These are phyloP conservation scores for Papilio polyxenes DNA, from an alignment of 1,140 invertebrate species.

Conservation along the genomic window DNA sequence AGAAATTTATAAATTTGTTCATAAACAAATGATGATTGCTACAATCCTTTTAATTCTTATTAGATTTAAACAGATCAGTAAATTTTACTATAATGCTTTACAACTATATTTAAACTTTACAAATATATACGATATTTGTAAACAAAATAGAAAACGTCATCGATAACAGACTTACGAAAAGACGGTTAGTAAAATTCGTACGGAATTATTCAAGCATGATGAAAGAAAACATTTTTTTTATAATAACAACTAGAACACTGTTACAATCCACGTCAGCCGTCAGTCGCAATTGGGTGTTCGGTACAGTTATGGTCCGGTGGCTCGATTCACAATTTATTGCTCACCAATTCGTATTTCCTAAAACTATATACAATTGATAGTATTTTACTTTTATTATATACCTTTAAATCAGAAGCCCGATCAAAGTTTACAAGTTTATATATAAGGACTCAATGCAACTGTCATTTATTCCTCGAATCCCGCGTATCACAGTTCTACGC, in stretches of 20 bases:
- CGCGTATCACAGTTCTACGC: no score
- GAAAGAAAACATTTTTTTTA: slow-evolving; percentile 27
- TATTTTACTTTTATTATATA: not conserved
- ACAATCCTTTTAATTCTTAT: not conserved
- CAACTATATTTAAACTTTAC: not conserved
- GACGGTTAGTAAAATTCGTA: slow-evolving; percentile 24
- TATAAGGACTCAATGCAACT: no score
- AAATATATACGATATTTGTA: not conserved
- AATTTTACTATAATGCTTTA: not conserved
- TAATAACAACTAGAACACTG: slow-evolving; percentile 50
- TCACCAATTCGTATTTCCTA: slow-evolving; percentile 40
- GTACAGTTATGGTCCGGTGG: slow-evolving; percentile 48
- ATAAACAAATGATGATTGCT: not conserved
- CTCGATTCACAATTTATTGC: slow-evolving; percentile 49
- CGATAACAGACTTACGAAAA: slow-evolving; percentile 10
- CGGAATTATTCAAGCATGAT: slow-evolving; percentile 11
- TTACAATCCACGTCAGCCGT: slow-evolving; percentile 49
- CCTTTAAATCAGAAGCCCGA: no score
- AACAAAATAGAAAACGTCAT: not conserved
- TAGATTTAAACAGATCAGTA: not conserved
- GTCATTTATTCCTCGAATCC: no score
- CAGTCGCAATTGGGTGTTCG: slow-evolving; percentile 45
- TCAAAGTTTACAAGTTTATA: no score
- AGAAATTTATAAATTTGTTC: no score
- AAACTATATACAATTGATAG: not conserved